A percentile compares a stretch with the other conserved stretches of the same genome.
Conservation (phyloP, 35 echinoderm and acorn worm species). For the Lytechinus pictus region DNA sequence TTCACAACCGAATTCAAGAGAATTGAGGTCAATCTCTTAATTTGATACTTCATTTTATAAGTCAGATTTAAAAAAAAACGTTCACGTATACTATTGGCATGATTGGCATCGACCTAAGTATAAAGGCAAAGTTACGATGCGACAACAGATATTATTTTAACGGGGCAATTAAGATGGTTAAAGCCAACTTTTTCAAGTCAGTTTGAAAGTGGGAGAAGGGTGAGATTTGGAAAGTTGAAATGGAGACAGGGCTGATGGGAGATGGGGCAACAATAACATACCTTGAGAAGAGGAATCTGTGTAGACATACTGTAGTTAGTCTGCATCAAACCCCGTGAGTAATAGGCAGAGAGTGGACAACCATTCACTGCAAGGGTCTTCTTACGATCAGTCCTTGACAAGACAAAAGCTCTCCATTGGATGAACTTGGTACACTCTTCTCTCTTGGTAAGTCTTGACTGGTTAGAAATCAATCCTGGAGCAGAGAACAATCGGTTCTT, state of each 20-base stretch:
- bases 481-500: constrained; percentile 41
- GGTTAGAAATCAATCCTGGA: constrained; percentile 16
- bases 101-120: too few relatives aligned
- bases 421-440: constrained; percentile 83
- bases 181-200: not conserved
- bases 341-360: constrained; percentile 73
- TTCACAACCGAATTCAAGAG: too few relatives aligned
- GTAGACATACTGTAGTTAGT: constrained; percentile 80
- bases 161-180: not conserved
- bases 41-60: too few relatives aligned
- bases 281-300: constrained; percentile 72
- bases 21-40: too few relatives aligned
- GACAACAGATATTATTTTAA: too few relatives aligned
- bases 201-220: not conserved
- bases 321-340: constrained; percentile 69
- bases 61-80: too few relatives aligned
- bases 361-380: constrained; percentile 76
- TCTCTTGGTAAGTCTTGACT: not conserved
- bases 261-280: constrained; percentile 47
- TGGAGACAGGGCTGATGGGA: not conserved
- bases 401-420: constrained; percentile 82
- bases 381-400: constrained; percentile 84
- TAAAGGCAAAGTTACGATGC: too few relatives aligned
- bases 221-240: not conserved
- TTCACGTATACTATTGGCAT: too few relatives aligned